Conservation (phyloP, 2,888 invertebrate species). For the Pharmacophagus antenor region DNA sequence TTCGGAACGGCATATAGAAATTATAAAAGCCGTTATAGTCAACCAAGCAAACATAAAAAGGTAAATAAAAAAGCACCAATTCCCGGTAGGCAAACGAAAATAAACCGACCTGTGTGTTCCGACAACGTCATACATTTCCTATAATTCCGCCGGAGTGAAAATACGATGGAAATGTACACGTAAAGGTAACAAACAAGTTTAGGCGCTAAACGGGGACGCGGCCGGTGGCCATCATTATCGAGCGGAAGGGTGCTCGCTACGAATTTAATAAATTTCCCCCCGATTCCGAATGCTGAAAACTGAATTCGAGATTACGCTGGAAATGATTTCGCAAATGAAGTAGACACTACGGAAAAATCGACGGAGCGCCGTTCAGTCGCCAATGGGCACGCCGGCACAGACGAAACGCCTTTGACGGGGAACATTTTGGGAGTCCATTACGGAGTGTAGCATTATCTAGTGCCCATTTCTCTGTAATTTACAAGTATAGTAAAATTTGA, state of each 20-base stretch:
- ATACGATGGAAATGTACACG: conserved; percentile 39
- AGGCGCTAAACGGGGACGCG: conserved; percentile 40
- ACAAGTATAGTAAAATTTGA: too few relatives aligned
- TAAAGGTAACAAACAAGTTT: conserved; percentile 54
- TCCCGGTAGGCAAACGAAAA: conserved; percentile 18
- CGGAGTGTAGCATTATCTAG: too few relatives aligned
- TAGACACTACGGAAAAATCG: conserved; percentile 33
- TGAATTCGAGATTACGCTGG: conserved; percentile 35
- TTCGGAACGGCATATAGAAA: too few relatives aligned
- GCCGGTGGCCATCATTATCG: conserved; percentile 46
- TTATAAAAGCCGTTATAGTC: background rate
- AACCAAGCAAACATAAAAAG: conserved; percentile 14
- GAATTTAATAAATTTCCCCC: conserved; percentile 53
- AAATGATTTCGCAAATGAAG: conserved; percentile 38
- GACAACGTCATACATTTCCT: conserved; percentile 32
- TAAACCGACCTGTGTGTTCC: conserved; percentile 29
- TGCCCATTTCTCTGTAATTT: too few relatives aligned
- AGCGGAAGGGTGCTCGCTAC: conserved; percentile 47
- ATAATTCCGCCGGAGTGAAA: conserved; percentile 34
- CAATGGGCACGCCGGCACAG: background rate
- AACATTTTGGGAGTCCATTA: too few relatives aligned
- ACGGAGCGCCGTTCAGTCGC: conserved; percentile 1
- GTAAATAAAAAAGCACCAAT: conserved; percentile 29
- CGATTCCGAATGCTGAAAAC: conserved; percentile 37
- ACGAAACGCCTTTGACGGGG: background rate